phyloP scores from a whole-genome alignment of 1,140 invertebrate genomes.

The Drosophila nigromelanica region DNA sequence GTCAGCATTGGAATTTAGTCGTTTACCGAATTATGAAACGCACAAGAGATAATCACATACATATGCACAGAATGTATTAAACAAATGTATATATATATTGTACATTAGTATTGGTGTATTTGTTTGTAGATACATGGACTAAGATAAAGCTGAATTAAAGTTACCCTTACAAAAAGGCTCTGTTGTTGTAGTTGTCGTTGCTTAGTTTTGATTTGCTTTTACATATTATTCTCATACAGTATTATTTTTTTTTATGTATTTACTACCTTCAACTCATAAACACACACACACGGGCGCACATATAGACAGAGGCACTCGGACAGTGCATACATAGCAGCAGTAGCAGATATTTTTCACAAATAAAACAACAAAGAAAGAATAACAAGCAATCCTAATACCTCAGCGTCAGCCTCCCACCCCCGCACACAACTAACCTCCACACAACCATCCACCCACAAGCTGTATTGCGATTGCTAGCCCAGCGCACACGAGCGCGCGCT shows the following conservation, averaged over 20 bases:
- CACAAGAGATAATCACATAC: conserved; percentile 38
- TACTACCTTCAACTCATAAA: conserved; percentile 58
- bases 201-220: conserved; percentile 40
- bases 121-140: background rate
- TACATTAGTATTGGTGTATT: background rate
- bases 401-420: conserved; percentile 31
- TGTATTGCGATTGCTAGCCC: conserved; percentile 40
- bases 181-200: conserved; percentile 19
- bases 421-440: conserved; percentile 25
- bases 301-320: conserved; percentile 33
- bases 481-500: conserved; percentile 28
- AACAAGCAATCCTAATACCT: conserved; percentile 71
- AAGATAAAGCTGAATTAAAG: conserved; percentile 43
- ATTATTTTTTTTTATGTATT: conserved; percentile 65
- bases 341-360: conserved; percentile 70
- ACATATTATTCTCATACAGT: conserved; percentile 43
- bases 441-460: conserved; percentile 45
- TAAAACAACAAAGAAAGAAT: conserved; percentile 77
- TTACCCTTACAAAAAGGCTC: conserved; percentile 32
- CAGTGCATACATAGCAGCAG: conserved; percentile 55
- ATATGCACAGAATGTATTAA: background rate
- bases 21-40: conserved; percentile 45
- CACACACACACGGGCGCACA: conserved; percentile 28
- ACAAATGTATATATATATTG: background rate
- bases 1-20: conserved; percentile 41